Conservation (phyloP, 2,888 invertebrate species). For the Trisateles emortualis region DNA sequence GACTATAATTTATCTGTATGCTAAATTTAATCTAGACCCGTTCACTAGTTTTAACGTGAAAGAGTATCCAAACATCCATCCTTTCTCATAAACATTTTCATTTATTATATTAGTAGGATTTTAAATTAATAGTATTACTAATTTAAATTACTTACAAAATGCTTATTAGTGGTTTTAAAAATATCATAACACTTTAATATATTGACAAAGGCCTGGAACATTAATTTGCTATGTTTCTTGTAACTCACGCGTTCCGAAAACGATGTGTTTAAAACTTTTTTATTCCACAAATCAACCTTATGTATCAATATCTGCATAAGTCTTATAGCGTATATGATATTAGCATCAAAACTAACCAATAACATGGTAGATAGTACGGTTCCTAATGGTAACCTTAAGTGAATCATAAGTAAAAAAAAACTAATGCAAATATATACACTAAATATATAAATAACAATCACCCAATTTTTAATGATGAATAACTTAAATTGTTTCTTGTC, state of each 20-base stretch:
- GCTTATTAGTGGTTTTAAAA: neutral
- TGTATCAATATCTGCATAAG: conserved; percentile 15
- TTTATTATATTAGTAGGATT: too few species aligned
- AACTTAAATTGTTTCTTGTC: neutral
- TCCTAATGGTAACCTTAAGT: neutral
- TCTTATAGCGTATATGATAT: conserved; percentile 16
- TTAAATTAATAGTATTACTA: neutral
- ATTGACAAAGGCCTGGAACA: conserved; percentile 12
- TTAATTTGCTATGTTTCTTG: neutral
- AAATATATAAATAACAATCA: neutral
- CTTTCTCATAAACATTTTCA: too few species aligned
- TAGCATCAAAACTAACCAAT: conserved; percentile 12
- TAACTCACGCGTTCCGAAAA: neutral
- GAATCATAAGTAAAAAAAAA: neutral
- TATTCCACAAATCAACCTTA: conserved; percentile 25
- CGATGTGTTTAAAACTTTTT: neutral
- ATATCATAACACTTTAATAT: conserved; percentile 8
- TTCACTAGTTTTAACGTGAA: too few species aligned
- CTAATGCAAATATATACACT: neutral
- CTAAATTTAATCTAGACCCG: too few species aligned
- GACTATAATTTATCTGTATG: too few species aligned
- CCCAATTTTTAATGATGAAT: neutral
- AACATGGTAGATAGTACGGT: neutral
- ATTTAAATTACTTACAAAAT: conserved; percentile 17
- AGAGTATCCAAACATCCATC: too few species aligned